Base-by-base conservation (phyloP, 2,888 invertebrate genomes). In the Coelinius sp. region DNA sequence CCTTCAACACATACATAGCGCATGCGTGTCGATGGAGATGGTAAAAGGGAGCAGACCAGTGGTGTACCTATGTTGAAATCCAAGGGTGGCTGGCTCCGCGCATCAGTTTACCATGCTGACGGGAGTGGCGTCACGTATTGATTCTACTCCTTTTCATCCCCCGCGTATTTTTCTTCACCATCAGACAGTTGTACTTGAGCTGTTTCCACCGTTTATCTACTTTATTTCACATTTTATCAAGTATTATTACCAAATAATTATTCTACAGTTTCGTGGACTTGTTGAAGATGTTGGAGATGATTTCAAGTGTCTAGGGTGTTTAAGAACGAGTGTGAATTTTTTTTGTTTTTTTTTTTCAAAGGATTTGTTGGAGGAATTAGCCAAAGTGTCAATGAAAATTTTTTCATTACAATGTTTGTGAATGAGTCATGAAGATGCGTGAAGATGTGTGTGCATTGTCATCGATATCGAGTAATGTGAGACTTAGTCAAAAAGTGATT, bases 61-160 rank as follows among this genome's bases (percentile, higher is more conserved):
- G 35, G 53, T 53, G 17, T 53, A n/a, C n/a, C n/a, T n/a, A 52
- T 53, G 73, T 63, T 64, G 46, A 71, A 70, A 59, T 63, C 71
- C 76, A 76, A 86, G 90, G 76, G 88, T 89, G 73, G 89, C 79
- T 79, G 77, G 76, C 68, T 75, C 41, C 76, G 84, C 81, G 81
- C 81, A 77, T 72, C 68, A 80, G 77, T 80, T 75, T 77, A 69
- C 79, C 79, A 89, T 78, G 79, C 76, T 78, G 76, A 78, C 76
- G 78, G 81, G 80, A 81, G 82, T 81, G 83, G 82, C 75, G 78
- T 76, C 78, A 76, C 88, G 84, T 86, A 86, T 86, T 86, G 86
- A 86, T 86, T 85, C 85, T 82, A n/a, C 35, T 79, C 77, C 76
- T 78, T 72, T 79, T 79, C 78, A 74, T 79, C 78, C 76, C 80